Conservation (phyloP, 2,113 vertebrate genomes). For the Oreotrochilus melanogaster region DNA sequence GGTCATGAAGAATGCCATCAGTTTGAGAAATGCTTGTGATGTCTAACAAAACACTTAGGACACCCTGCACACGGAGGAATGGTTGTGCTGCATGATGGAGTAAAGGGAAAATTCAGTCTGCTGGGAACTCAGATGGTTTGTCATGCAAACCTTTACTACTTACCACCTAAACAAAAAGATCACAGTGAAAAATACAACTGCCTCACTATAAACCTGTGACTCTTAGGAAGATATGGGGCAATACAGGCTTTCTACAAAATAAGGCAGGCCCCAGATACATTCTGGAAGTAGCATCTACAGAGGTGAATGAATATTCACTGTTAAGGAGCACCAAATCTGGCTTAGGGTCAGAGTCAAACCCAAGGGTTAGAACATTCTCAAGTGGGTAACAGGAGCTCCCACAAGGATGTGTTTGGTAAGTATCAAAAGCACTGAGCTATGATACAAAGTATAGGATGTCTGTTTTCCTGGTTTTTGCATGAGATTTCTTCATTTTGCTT, state of each 20-base stretch:
- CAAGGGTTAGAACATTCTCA: neutral
- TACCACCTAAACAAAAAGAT: fast-evolving
- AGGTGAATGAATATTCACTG: neutral
- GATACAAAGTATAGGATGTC: neutral
- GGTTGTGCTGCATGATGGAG: neutral
- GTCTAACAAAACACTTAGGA: neutral
- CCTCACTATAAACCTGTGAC: neutral
- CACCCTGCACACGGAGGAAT: neutral
- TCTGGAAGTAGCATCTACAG: neutral
- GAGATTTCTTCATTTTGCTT: neutral
- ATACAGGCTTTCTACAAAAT: neutral
- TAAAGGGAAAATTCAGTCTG: neutral
- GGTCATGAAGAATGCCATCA: neutral
- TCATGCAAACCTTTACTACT: neutral
- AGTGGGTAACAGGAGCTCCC: neutral
- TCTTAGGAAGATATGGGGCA: neutral
- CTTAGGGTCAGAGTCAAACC: neutral
- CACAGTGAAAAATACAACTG: neutral
- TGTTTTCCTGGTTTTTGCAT: neutral
- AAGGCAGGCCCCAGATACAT: neutral
- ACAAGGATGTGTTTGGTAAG: neutral
- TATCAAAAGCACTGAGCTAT: neutral
- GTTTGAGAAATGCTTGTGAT: constrained; percentile 8
- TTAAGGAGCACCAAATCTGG: neutral
- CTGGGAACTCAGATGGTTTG: neutral